phyloP scores from a whole-genome alignment of 2,888 invertebrate genomes.

The Sinopyrophorus schimmeli region DNA sequence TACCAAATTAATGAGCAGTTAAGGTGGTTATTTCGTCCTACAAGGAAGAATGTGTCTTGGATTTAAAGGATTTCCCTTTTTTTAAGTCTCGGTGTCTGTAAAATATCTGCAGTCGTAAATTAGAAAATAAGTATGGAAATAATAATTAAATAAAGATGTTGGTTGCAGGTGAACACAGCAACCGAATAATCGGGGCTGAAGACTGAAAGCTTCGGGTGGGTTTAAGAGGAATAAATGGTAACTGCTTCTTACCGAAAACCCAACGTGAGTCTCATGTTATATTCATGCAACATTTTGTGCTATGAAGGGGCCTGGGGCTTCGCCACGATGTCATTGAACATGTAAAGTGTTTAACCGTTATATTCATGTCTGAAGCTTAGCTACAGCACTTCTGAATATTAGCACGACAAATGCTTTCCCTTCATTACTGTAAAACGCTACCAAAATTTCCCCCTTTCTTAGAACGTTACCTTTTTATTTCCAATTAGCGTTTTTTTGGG shows the following conservation, averaged over 20 bases:
- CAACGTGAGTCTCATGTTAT: constrained; percentile 37
- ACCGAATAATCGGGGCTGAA: too few relatives aligned
- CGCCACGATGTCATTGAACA: constrained; percentile 35
- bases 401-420: constrained; percentile 27
- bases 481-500: too few relatives aligned
- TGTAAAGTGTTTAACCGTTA: constrained; percentile 36
- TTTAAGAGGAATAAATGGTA: constrained; percentile 35
- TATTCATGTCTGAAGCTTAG: constrained; percentile 32
- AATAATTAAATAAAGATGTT: too few relatives aligned
- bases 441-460: too few relatives aligned
- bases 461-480: too few relatives aligned
- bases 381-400: constrained; percentile 27
- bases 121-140: too few relatives aligned
- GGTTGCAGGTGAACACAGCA: too few relatives aligned
- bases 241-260: constrained; percentile 36
- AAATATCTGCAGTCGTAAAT: too few relatives aligned
- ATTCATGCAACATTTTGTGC: constrained; percentile 38
- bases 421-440: constrained; percentile 15
- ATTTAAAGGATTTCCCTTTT: constrained; percentile 21
- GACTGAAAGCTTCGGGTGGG: too few relatives aligned
- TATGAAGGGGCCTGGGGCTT: constrained; percentile 31
- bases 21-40: constrained; percentile 25
- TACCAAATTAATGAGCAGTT: constrained; percentile 36
- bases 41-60: constrained; percentile 25
- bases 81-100: too few relatives aligned